Evolutionary conservation across 2,888 invertebrate species (phyloP), one percentile per base, ranked within the genome.

Genomic region (Drosophila falleni): DNA sequence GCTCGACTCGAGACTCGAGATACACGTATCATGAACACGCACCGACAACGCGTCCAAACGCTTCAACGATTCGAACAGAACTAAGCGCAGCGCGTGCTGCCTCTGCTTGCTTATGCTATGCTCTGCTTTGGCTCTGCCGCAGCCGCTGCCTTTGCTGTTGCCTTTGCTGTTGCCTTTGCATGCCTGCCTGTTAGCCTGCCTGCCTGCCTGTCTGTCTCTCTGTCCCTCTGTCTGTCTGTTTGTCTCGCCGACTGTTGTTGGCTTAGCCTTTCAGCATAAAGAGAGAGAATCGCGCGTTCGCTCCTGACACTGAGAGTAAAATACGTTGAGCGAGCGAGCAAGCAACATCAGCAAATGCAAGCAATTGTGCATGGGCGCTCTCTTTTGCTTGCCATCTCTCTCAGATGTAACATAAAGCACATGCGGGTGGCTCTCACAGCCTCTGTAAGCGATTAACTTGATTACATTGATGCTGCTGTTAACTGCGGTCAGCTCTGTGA

Each of bases 61-160:
- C 84, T 90, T 91, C 91, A 91, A 91, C 89, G 91, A 90, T 89
- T 89, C 87, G 89, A 90, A 91, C 80, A 91, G 90, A 91, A 91
- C 91, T 91, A 81, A 86, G 75, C 75, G 81, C 73, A 78, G 65
- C 75, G 81, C 73, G 79, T 76, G 75, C 70, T 74, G 72, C 60
- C 65, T 72, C 59, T 63, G 56, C 33, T n/a, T 46, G 49, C 66
- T 50, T 50, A 37, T 29, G 19, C 37, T 33, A 10, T 33, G 31
- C 29, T 29, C 29, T 29, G 29, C 29, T 8, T 29, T 29, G 72
- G 58, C 65, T 72, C 59, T 63, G 75, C 44, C 31, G 49, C 9
- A 26, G 26, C 41, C 10, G 4, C 11, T 44, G 56, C 33, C 8
- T 1, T n/a, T 46, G 49, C 66, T 5, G 3, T 35, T 35, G 68